Percentiles rank a stretch among this genome's conserved stretches.
Conservation (phyloP, 2,888 invertebrate species). For the Nemotelus nigrinus region DNA sequence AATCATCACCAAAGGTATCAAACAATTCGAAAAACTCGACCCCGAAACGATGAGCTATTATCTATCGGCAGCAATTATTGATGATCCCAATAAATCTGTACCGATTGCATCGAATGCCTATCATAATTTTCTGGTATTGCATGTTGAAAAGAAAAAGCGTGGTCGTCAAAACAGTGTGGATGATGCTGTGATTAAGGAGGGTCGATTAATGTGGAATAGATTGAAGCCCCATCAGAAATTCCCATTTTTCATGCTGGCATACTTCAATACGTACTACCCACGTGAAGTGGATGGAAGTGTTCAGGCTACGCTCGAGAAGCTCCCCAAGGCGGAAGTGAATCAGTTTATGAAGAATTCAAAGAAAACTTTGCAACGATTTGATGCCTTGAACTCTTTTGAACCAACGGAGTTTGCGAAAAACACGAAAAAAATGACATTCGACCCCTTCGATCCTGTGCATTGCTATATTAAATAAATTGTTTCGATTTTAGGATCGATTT, state of each 20-base stretch:
- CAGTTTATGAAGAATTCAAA: neutral
- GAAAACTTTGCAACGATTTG: conserved; percentile 1
- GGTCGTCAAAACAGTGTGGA: neutral
- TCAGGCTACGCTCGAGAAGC: neutral
- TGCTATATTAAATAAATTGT: no score
- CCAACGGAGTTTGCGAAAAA: neutral
- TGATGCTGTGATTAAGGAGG: conserved; percentile 32
- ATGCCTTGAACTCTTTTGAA: conserved; percentile 2
- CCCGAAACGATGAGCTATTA: conserved; percentile 32
- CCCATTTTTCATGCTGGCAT: conserved; percentile 44
- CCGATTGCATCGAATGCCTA: conserved; percentile 44
- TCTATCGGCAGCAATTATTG: conserved; percentile 44
- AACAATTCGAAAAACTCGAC: conserved; percentile 36
- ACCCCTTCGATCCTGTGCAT: neutral
- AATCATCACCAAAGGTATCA: conserved; percentile 23
- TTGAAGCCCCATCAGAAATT: conserved; percentile 42
- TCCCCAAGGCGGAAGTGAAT: conserved; percentile 1
- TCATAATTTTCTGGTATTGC: conserved; percentile 36
- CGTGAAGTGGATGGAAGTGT: conserved; percentile 39
- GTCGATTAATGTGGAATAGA: conserved; percentile 38
- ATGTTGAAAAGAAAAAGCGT: conserved; percentile 18
- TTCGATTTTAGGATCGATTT: no score
- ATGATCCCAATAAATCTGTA: conserved; percentile 18
- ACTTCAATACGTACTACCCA: conserved; percentile 37
- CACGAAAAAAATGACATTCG: neutral